Evolutionary conservation across 2,113 vertebrate species (phyloP).

Genomic region (Oncorhynchus masou): DNA sequence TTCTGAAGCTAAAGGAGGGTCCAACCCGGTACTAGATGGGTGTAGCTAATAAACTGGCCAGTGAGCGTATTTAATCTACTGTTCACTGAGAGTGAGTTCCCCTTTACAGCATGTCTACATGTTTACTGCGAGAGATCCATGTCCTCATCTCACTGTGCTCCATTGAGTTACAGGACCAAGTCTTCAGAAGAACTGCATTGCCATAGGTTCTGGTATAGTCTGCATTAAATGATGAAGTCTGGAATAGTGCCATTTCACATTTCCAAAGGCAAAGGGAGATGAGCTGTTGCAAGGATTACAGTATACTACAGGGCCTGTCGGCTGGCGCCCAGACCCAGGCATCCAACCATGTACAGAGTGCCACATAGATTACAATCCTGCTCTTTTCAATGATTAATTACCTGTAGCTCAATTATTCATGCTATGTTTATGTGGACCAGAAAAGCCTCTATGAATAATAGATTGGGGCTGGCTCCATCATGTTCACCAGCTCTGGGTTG

Average conservation of each 20-base stretch:
- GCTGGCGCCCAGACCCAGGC: neutral
- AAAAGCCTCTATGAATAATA: conserved; percentile 47
- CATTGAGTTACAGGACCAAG: no score
- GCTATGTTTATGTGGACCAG: conserved; percentile 33
- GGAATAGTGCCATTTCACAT: neutral
- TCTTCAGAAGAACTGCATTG: no score
- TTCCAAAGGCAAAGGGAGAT: neutral
- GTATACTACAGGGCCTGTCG: neutral
- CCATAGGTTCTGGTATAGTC: no score
- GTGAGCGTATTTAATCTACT: no score
- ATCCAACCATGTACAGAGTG: neutral
- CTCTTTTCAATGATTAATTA: conserved; percentile 48
- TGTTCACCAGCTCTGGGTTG: neutral
- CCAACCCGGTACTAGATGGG: no score
- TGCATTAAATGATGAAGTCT: neutral
- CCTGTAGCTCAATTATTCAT: conserved; percentile 47
- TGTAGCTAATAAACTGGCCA: no score
- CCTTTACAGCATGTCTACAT: no score
- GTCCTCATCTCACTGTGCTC: no score
- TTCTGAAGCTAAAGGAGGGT: no score
- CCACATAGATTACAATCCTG: conserved; percentile 28
- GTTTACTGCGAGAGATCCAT: no score
- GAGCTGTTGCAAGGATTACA: conserved; percentile 3
- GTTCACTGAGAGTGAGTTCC: no score
- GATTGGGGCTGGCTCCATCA: conserved; percentile 22